phyloP scores from a whole-genome alignment of 2,113 vertebrate genomes.

The Empidonax traillii region DNA sequence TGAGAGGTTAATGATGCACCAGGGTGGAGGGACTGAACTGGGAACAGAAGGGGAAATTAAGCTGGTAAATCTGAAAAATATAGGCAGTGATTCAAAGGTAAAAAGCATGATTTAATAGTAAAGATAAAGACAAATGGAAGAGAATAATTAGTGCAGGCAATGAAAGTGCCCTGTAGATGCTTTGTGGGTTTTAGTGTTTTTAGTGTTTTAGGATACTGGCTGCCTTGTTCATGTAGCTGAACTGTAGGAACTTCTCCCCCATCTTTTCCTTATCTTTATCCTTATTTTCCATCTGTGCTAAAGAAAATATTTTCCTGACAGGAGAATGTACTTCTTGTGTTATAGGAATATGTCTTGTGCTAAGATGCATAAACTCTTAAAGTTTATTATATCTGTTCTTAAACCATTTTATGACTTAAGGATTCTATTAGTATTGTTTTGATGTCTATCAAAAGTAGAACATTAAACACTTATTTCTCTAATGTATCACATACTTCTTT shows the following conservation, averaged over 20 bases:
- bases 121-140: background rate
- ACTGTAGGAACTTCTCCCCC: accelerated
- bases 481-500: background rate
- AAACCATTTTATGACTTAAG: background rate
- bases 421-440: background rate
- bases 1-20: constrained; percentile 24
- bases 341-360: background rate
- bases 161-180: background rate
- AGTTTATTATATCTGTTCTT: background rate
- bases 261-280: background rate
- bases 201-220: background rate
- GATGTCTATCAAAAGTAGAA: background rate
- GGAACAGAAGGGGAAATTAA: background rate
- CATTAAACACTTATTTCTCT: background rate
- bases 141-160: accelerated
- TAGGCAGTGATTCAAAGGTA: background rate
- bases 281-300: background rate
- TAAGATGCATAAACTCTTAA: background rate
- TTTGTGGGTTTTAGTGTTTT: background rate
- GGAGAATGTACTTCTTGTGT: background rate
- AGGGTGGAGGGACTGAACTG: background rate
- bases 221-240: background rate
- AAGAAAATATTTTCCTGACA: background rate
- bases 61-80: constrained; percentile 12
- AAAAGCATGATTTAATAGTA: background rate